These are phyloP conservation scores for Mesorhabditis sp. DNA, from an alignment of 2,888 invertebrate species.

Conservation along the genomic window DNA sequence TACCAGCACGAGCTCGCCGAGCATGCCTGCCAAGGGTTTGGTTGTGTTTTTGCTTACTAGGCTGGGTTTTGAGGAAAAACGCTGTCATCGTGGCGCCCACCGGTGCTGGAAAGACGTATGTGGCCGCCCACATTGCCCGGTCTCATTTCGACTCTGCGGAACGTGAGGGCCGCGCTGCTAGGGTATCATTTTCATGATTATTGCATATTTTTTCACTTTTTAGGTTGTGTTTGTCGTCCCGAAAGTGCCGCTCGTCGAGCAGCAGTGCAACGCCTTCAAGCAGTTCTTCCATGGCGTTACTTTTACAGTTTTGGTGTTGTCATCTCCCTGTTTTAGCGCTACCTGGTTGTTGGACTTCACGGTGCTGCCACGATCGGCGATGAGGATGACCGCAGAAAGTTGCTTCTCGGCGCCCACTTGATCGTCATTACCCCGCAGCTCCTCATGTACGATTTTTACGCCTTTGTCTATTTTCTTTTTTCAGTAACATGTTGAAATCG, in stretches of 20 bases:
- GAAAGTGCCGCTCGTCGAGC: constrained; percentile 51
- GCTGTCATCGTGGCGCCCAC: constrained; percentile 55
- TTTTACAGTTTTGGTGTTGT: neutral
- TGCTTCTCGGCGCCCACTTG: constrained; percentile 31
- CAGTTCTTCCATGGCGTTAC: constrained; percentile 20
- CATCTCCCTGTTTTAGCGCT: constrained; percentile 6
- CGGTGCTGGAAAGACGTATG: constrained; percentile 54
- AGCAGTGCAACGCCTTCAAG: constrained; percentile 38
- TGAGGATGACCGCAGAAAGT: constrained; percentile 15
- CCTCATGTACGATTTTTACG: constrained; percentile 28
- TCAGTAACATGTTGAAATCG: constrained; percentile 29
- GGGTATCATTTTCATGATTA: constrained; percentile 15
- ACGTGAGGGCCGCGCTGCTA: constrained; percentile 16
- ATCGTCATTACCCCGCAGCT: constrained; percentile 49
- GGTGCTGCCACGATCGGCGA: constrained; percentile 34
- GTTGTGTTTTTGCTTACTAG: no score
- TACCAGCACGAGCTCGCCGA: constrained; percentile 6
- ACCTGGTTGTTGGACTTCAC: constrained; percentile 36
- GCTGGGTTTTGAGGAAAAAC: constrained; percentile 22
- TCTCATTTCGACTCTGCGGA: constrained; percentile 33
- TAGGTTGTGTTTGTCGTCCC: constrained; percentile 47
- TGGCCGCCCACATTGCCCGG: constrained; percentile 46
- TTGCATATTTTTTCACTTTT: neutral
- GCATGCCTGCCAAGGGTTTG: neutral
- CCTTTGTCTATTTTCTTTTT: neutral